Conservation (phyloP, 2,797 vertebrate genomes). For the Gymnodraco acuticeps region DNA sequence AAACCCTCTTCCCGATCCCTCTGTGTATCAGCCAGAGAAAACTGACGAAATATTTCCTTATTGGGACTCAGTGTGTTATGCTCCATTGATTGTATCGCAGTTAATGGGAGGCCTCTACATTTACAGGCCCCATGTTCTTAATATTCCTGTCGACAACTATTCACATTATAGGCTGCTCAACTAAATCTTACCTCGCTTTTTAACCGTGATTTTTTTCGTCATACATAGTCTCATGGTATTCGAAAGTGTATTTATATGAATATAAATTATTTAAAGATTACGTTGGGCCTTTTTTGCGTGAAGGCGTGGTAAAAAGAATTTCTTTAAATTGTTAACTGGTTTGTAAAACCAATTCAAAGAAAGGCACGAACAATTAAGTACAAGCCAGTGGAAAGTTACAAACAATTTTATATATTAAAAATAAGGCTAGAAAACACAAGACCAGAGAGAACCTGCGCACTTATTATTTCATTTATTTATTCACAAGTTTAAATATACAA, state of each 20-base stretch:
- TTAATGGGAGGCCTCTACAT: constrained; percentile 36
- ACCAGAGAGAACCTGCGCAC: no score
- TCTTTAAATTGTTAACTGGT: no score
- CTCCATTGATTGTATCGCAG: neutral
- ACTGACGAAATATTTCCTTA: neutral
- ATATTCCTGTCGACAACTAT: constrained; percentile 4
- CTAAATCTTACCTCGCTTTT: neutral
- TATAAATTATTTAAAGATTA: neutral
- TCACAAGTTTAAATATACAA: no score
- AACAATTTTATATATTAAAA: no score
- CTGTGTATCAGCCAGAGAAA: constrained; percentile 1
- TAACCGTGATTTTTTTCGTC: neutral
- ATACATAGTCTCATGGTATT: neutral
- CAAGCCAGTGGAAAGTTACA: no score
- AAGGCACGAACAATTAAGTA: no score
- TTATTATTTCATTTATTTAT: no score
- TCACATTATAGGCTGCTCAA: neutral
- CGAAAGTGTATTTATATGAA: neutral
- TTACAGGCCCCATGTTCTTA: constrained; percentile 16
- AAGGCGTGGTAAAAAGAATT: neutral
- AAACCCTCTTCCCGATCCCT: constrained; percentile 21
- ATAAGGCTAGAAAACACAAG: no score
- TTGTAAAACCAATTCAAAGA: no score
- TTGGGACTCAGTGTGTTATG: neutral
- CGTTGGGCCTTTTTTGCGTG: neutral